Conservation (phyloP, 2,797 vertebrate genomes). For the Melanotaenia parkinsoni region DNA sequence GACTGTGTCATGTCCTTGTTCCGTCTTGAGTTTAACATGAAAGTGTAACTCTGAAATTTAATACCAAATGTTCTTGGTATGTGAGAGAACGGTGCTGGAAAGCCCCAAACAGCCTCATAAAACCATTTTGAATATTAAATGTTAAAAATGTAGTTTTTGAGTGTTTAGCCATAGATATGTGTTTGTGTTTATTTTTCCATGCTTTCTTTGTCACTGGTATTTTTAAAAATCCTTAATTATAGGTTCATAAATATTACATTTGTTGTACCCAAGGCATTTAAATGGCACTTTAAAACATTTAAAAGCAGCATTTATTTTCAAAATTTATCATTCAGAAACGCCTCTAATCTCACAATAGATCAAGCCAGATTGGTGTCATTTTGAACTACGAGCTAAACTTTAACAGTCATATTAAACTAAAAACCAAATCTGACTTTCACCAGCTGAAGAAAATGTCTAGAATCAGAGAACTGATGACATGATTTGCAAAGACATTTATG, state of each 20-base stretch:
- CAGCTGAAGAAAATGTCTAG: too few relatives aligned
- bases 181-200: not conserved
- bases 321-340: not conserved
- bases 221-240: not conserved
- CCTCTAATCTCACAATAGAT: not conserved
- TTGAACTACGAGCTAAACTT: too few relatives aligned
- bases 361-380: too few relatives aligned
- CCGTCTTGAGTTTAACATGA: constrained; percentile 53
- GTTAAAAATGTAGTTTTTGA: not conserved
- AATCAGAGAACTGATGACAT: too few relatives aligned
- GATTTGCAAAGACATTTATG: too few relatives aligned
- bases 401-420: too few relatives aligned
- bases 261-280: not conserved
- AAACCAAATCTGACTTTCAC: too few relatives aligned
- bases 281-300: not conserved
- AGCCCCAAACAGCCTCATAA: not conserved
- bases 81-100: not conserved
- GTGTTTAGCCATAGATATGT: not conserved
- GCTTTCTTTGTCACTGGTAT: not conserved
- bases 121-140: not conserved
- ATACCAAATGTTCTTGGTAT: constrained; percentile 36
- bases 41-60: constrained; percentile 49
- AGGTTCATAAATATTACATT: not conserved
- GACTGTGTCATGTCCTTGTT: constrained; percentile 60
- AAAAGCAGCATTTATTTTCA: not conserved